Evolutionary conservation across 2,113 vertebrate genomes (phyloP).

Genomic region (Austrofundulus limnaeus): DNA sequence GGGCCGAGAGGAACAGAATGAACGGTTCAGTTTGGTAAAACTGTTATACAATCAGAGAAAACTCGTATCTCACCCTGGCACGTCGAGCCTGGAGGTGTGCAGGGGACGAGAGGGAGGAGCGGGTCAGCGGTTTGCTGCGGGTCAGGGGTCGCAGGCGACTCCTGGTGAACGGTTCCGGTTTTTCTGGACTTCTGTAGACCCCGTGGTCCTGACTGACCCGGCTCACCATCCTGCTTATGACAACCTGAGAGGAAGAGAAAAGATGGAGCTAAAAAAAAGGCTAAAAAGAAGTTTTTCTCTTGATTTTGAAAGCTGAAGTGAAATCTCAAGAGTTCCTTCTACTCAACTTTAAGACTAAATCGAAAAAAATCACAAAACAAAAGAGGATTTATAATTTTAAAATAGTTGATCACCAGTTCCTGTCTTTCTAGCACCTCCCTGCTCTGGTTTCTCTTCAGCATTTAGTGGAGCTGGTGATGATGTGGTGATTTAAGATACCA

Average conservation of each 20-base stretch:
- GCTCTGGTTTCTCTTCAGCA: constrained; percentile 22
- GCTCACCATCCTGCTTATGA: constrained; percentile 36
- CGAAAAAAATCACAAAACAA: background rate
- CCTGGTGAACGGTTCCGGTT: constrained; percentile 46
- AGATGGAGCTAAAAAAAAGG: background rate
- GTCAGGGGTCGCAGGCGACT: constrained; percentile 57
- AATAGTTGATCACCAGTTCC: constrained; percentile 7
- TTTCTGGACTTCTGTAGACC: constrained; percentile 54
- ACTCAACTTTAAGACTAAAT: too few species aligned
- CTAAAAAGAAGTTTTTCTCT: too few species aligned
- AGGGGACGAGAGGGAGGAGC: constrained; percentile 65
- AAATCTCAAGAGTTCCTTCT: background rate
- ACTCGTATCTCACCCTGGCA: constrained; percentile 70
- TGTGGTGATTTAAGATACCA: constrained; percentile 11
- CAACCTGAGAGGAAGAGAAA: constrained; percentile 60
- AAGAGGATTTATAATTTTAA: too few species aligned
- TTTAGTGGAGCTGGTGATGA: constrained; percentile 16
- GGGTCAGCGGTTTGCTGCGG: constrained; percentile 72
- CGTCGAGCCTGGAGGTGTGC: constrained; percentile 62
- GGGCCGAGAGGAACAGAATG: background rate
- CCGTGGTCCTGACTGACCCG: constrained; percentile 56
- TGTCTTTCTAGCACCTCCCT: constrained; percentile 29
- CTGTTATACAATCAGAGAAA: too few species aligned
- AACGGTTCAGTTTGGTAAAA: background rate
- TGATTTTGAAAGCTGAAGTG: too few species aligned